Evolutionary conservation across 1,140 invertebrate genomes (phyloP).

Genomic region (Tetramorium simillimum): DNA sequence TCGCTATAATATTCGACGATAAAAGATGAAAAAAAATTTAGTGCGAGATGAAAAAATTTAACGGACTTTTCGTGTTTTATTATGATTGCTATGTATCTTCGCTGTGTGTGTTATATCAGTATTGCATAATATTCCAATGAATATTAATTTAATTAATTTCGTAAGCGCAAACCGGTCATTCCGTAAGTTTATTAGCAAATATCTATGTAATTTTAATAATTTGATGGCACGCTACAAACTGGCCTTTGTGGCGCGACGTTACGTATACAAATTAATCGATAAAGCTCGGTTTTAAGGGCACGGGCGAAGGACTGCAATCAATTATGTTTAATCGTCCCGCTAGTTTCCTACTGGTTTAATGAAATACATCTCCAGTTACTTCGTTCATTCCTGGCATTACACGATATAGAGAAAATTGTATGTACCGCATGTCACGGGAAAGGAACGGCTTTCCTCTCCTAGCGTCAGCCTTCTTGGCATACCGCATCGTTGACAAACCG

Average conservation of each 20-base stretch:
- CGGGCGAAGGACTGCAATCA: slow-evolving; percentile 31
- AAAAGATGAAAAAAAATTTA: not conserved
- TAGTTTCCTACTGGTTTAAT: slow-evolving; percentile 34
- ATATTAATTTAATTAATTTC: slow-evolving; percentile 56
- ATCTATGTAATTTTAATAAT: slow-evolving; percentile 46
- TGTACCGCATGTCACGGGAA: not conserved
- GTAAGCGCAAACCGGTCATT: not conserved
- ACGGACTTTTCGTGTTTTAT: slow-evolving; percentile 10
- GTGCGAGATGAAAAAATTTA: not conserved
- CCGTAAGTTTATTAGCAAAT: slow-evolving; percentile 25
- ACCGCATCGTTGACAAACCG: not conserved
- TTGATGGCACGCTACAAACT: slow-evolving; percentile 20
- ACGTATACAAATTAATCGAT: slow-evolving; percentile 55
- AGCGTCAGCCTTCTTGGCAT: not conserved
- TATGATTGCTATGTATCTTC: not conserved
- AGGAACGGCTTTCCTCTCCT: not conserved
- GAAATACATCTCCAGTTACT: slow-evolving; percentile 52
- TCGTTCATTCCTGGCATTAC: slow-evolving; percentile 34
- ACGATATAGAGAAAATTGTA: not conserved
- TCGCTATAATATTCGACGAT: too few relatives aligned
- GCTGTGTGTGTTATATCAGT: not conserved
- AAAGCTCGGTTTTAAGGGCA: slow-evolving; percentile 48
- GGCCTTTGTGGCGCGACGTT: slow-evolving; percentile 33
- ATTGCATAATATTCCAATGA: slow-evolving; percentile 16
- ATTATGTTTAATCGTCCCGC: slow-evolving; percentile 53